Evolutionary conservation across 2,113 vertebrate genomes (phyloP).

Genomic region (Vidua chalybeata): DNA sequence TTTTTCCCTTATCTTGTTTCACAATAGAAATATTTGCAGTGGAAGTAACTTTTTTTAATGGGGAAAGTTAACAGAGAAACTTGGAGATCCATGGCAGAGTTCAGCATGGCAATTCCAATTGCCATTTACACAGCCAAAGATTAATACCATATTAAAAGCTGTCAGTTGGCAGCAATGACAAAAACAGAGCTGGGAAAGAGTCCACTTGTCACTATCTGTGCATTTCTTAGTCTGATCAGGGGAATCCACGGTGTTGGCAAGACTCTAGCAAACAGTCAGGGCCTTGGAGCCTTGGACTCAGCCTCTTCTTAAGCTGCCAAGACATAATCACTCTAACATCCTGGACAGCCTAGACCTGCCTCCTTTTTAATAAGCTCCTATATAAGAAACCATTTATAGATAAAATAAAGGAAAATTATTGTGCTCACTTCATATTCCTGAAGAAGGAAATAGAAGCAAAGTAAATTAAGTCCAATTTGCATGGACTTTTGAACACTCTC

Average conservation of each 20-base stretch:
- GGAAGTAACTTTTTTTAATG: neutral
- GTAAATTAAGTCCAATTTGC: slow-evolving; percentile 52
- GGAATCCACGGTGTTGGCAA: neutral
- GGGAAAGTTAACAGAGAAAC: neutral
- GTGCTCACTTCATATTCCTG: slow-evolving; percentile 11
- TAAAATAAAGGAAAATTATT: slow-evolving; percentile 40
- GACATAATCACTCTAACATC: slow-evolving; percentile 14
- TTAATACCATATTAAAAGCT: rapidly evolving
- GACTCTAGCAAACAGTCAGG: neutral
- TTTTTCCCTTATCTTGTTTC: neutral
- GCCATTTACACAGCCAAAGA: neutral
- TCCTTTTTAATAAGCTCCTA: slow-evolving; percentile 32
- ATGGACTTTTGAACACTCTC: neutral
- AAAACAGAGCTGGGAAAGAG: neutral
- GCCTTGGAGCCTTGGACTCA: slow-evolving; percentile 11
- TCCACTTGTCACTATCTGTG: neutral
- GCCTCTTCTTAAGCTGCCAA: slow-evolving; percentile 10
- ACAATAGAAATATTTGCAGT: neutral
- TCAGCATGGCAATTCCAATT: neutral
- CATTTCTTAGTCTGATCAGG: neutral
- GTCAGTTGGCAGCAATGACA: neutral
- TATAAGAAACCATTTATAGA: slow-evolving; percentile 43
- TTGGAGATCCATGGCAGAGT: neutral
- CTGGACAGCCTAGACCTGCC: neutral
- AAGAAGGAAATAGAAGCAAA: slow-evolving; percentile 32